Evolutionary conservation across 1,140 invertebrate species (phyloP).

Genomic region (Amyelois transitella): DNA sequence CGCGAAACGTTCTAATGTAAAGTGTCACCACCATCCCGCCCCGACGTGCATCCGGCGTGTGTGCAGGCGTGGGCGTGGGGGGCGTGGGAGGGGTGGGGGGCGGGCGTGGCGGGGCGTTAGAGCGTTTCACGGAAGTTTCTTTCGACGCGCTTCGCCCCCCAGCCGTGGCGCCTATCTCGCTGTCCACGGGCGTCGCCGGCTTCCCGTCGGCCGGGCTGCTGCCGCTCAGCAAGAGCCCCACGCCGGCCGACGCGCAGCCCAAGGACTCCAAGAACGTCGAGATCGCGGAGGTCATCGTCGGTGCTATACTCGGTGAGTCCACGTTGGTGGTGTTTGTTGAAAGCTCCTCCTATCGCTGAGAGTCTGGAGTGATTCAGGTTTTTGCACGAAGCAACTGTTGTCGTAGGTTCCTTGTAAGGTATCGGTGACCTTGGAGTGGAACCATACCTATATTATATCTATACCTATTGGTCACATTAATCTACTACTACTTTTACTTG

Average conservation of each 20-base stretch:
- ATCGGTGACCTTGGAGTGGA: too few relatives aligned
- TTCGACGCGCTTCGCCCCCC: constrained; percentile 83
- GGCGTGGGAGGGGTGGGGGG: constrained; percentile 30
- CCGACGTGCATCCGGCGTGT: constrained; percentile 43
- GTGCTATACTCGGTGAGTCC: constrained; percentile 93
- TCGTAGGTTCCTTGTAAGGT: neutral
- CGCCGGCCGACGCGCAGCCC: constrained; percentile 82
- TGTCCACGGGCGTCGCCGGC: constrained; percentile 84
- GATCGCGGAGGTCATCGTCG: constrained; percentile 96
- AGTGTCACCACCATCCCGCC: constrained; percentile 20
- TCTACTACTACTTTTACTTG: too few relatives aligned
- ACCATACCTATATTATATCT: too few relatives aligned
- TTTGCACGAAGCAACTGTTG: neutral
- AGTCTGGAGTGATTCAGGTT: too few relatives aligned
- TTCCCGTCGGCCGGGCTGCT: constrained; percentile 85
- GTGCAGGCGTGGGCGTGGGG: constrained; percentile 73
- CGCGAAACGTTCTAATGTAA: constrained; percentile 68
- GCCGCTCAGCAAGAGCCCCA: constrained; percentile 90
- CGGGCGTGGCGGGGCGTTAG: constrained; percentile 77
- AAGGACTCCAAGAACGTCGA: constrained; percentile 92
- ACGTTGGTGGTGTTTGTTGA: too few relatives aligned
- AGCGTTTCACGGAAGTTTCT: constrained; percentile 80
- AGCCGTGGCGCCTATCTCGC: constrained; percentile 80
- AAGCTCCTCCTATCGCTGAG: too few relatives aligned
- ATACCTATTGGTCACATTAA: too few relatives aligned